phyloP scores from a whole-genome alignment of 2,888 invertebrate species.

The Gymnosoma rotundatum region DNA sequence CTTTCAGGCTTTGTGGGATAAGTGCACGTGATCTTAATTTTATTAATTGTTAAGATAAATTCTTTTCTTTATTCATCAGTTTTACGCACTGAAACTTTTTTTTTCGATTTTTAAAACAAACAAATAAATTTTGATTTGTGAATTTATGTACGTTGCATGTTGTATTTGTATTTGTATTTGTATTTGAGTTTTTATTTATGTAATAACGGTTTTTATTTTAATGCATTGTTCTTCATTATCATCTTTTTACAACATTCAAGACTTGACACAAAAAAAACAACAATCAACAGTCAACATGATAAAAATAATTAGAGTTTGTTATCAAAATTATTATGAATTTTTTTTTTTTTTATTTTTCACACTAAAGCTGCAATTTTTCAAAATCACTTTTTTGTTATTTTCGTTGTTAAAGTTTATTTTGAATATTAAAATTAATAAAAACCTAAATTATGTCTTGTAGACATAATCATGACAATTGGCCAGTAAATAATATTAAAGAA shows the following conservation, averaged over 20 bases:
- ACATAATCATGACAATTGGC: conserved; percentile 39
- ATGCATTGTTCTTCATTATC: conserved; percentile 5
- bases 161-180: neutral
- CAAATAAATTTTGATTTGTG: neutral
- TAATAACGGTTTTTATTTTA: neutral
- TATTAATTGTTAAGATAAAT: too few relatives aligned
- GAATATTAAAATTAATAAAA: too few relatives aligned
- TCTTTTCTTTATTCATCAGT: too few relatives aligned
- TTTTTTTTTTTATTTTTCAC: neutral
- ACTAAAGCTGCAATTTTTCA: too few relatives aligned
- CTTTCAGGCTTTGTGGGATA: too few relatives aligned
- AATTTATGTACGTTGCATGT: neutral
- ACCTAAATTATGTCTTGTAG: too few relatives aligned
- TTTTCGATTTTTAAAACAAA: neutral
- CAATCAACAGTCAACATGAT: neutral
- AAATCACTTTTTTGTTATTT: too few relatives aligned
- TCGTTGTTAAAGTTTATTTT: too few relatives aligned
- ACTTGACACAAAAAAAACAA: neutral
- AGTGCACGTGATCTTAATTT: too few relatives aligned
- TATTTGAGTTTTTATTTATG: neutral
- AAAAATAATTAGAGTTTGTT: conserved; percentile 15
- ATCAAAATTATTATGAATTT: neutral
- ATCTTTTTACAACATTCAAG: conserved; percentile 7
- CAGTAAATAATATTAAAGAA: conserved; percentile 23
- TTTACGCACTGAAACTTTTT: too few relatives aligned